Evolutionary conservation across 2,113 vertebrate species (phyloP), one percentile per base, ranked within the genome.

Genomic region (Cebus imitator): DNA sequence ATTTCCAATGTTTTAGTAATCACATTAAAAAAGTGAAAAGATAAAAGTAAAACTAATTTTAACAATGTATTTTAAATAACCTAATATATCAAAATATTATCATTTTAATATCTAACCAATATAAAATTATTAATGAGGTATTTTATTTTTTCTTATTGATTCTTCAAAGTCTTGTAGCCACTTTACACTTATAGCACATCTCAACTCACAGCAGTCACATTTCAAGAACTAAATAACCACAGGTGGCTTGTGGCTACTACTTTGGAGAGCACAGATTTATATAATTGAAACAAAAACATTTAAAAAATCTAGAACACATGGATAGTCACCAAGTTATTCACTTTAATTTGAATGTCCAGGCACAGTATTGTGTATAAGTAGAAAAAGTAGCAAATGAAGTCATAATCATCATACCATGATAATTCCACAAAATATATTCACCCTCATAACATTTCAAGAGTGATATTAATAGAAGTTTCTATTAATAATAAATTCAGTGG

Each of bases 391-490:
- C 55, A 85, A 48, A 5, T 43, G 89, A 90, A 70, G 52, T 52
- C 73, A 76, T 86, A 86, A 81, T 50, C 20, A 48, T 90, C 21
- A 89, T 92, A 81, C 20, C 58, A 80, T 45, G 76, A 82, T 35
- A 48, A 85, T 94, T 70, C 37, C 37, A 61, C 35, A 81, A 70
- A 94, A 45, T 35, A 82, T 37, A 94, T 37, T 52, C 37, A 85
- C 35, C 17, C 45, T 94, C 55, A 37, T 25, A 81, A 61, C 16
- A 89, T 48, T 76, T 32, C 43, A 86, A 82, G 21, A 90, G 21
- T 70, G 43, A 92, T 35, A 55, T 75, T 94, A 76, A 90, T 40
- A 92, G 66, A 35, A 96, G 79, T 81, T 58, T 90, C 80, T 84
- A 61, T n/a, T n/a, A n/a, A n/a, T n/a, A n/a, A n/a, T n/a, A 94